These are phyloP conservation scores for Stichodactyla mertensii DNA, from an alignment of 64 coral and sea anemone species.

Conservation along the genomic window DNA sequence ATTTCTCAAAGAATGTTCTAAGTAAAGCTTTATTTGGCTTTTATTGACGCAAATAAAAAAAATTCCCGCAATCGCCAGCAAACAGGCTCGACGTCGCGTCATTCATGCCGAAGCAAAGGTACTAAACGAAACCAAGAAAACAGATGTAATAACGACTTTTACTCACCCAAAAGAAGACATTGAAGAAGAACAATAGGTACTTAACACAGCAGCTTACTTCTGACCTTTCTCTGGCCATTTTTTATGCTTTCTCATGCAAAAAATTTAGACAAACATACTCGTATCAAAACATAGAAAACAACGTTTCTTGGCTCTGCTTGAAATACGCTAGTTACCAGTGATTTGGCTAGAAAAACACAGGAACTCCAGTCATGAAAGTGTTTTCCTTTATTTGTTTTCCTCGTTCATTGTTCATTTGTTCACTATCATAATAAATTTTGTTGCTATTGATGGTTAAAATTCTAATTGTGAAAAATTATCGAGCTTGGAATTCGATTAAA, in stretches of 20 bases:
- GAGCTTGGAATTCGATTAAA: too few relatives aligned
- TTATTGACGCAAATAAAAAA: neutral
- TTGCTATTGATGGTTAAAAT: too few relatives aligned
- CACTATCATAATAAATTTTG: neutral
- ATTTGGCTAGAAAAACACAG: neutral
- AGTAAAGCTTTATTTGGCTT: neutral
- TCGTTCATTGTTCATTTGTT: neutral
- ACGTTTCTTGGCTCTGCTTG: neutral
- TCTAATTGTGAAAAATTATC: too few relatives aligned
- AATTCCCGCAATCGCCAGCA: neutral
- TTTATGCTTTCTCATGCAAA: neutral
- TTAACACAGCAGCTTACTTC: conserved; percentile 98
- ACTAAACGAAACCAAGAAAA: neutral
- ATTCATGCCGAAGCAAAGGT: neutral
- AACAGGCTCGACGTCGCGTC: neutral
- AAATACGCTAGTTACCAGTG: conserved; percentile 3
- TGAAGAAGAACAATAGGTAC: conserved; percentile 97
- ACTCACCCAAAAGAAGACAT: conserved; percentile 99
- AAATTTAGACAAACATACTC: neutral
- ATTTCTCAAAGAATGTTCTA: neutral
- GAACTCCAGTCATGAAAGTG: neutral
- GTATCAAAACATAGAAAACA: neutral
- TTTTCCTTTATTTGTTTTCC: neutral
- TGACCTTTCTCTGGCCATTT: conserved; percentile 69
- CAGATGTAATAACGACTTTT: neutral